A percentile compares a stretch with the other conserved stretches of the same genome.
These are phyloP conservation scores for Enteromius argenteus DNA, from an alignment of 2,797 vertebrate species.

Conservation along the genomic window DNA sequence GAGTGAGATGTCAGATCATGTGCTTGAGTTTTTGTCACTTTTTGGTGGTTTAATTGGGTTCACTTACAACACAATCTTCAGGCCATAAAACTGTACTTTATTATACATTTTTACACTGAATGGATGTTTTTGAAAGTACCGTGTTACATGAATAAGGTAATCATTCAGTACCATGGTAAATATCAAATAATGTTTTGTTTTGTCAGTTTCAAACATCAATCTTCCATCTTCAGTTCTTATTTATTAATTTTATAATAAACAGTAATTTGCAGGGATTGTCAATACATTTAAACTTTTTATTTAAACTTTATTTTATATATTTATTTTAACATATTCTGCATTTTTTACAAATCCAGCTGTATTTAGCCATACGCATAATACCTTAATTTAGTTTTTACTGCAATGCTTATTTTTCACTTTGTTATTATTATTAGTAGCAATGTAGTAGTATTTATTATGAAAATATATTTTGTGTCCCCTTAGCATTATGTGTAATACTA, in stretches of 20 bases:
- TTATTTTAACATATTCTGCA: background rate
- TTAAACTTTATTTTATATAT: background rate
- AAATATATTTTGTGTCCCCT: background rate
- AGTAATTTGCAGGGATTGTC: background rate
- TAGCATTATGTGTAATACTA: background rate
- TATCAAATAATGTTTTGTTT: background rate
- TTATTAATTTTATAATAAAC: background rate
- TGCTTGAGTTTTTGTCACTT: background rate
- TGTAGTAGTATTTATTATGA: background rate
- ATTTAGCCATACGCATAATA: background rate
- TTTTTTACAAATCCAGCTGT: background rate
- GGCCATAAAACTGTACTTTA: background rate
- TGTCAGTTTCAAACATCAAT: background rate
- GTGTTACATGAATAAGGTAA: background rate
- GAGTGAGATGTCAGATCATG: background rate
- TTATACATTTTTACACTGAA: background rate
- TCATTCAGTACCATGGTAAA: background rate
- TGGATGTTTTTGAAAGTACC: background rate
- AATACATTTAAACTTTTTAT: background rate
- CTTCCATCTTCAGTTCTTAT: too few relatives aligned
- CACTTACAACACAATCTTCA: background rate
- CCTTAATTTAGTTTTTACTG: background rate
- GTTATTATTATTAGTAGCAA: background rate
- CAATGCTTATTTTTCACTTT: background rate
- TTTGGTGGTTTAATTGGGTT: background rate